phyloP scores from a whole-genome alignment of 2,888 invertebrate genomes.

The Habrosyne pyritoides region DNA sequence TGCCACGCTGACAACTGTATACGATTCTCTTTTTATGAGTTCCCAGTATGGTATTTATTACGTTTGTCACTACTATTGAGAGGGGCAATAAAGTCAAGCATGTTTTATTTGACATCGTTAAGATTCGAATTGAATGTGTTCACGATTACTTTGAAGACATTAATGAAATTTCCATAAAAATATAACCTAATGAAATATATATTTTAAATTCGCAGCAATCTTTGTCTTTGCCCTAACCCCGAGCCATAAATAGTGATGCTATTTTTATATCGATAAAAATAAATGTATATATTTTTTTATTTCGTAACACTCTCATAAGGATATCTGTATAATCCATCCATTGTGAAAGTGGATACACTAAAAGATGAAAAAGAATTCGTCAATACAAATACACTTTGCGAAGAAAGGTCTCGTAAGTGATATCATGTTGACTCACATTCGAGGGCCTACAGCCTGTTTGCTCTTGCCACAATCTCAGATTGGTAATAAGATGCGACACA shows the following conservation, averaged over 20 bases:
- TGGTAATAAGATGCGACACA: constrained; percentile 82
- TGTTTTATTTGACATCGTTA: constrained; percentile 51
- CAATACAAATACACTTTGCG: constrained; percentile 70
- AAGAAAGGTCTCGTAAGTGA: constrained; percentile 70
- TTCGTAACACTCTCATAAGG: constrained; percentile 23
- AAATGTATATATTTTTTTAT: constrained; percentile 16
- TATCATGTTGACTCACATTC: constrained; percentile 73
- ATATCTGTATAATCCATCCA: constrained; percentile 32
- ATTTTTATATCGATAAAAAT: constrained; percentile 20
- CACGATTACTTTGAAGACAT: constrained; percentile 54
- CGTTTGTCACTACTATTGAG: constrained; percentile 61
- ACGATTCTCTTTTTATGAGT: constrained; percentile 71
- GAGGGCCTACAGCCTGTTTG: constrained; percentile 71
- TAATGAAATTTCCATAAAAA: constrained; percentile 37
- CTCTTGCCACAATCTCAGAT: constrained; percentile 76
- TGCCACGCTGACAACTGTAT: constrained; percentile 63
- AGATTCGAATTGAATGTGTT: constrained; percentile 46
- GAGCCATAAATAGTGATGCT: not conserved
- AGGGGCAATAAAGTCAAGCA: constrained; percentile 59
- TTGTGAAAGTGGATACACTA: constrained; percentile 51
- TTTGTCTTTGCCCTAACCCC: not conserved
- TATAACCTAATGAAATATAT: not conserved
- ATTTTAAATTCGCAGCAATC: not conserved
- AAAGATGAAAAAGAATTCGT: constrained; percentile 65
- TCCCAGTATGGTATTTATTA: constrained; percentile 67